These are phyloP conservation scores for Artibeus jamaicensis DNA, from an alignment of 2,797 vertebrate species.

Conservation along the genomic window DNA sequence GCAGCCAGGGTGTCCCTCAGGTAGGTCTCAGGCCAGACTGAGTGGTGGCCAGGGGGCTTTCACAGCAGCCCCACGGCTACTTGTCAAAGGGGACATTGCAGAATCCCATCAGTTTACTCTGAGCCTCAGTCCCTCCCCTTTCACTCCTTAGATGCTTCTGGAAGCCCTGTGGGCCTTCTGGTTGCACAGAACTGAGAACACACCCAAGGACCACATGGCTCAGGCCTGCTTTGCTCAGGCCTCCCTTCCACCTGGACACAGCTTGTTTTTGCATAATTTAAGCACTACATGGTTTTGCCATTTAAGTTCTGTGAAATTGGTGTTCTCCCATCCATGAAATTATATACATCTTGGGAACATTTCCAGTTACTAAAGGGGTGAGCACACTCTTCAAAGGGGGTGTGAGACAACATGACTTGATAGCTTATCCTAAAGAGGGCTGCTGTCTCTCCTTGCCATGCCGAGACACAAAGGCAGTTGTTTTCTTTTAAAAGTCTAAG, in stretches of 20 bases:
- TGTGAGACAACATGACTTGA: neutral
- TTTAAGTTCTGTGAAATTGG: constrained; percentile 76
- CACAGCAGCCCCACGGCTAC: rapidly evolving
- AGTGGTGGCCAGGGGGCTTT: too few species aligned
- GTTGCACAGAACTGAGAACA: neutral
- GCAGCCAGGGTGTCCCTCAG: neutral
- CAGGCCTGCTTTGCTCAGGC: neutral
- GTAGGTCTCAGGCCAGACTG: neutral
- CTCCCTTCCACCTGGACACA: neutral
- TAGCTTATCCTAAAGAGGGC: neutral
- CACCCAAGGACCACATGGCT: rapidly evolving
- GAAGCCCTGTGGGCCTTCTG: neutral
- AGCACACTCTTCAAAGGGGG: constrained; percentile 40
- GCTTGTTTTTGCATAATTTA: constrained; percentile 74
- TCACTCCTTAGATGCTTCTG: neutral
- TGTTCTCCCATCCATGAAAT: constrained; percentile 76
- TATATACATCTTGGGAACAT: constrained; percentile 70
- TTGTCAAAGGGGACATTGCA: neutral
- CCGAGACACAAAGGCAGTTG: neutral
- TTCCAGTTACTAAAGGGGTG: constrained; percentile 60
- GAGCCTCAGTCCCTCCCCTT: neutral
- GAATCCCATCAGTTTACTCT: neutral
- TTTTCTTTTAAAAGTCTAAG: neutral
- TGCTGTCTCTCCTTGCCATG: neutral
- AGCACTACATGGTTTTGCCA: constrained; percentile 45